phyloP scores from a whole-genome alignment of 2,797 vertebrate species.

The Diceros bicornis region DNA sequence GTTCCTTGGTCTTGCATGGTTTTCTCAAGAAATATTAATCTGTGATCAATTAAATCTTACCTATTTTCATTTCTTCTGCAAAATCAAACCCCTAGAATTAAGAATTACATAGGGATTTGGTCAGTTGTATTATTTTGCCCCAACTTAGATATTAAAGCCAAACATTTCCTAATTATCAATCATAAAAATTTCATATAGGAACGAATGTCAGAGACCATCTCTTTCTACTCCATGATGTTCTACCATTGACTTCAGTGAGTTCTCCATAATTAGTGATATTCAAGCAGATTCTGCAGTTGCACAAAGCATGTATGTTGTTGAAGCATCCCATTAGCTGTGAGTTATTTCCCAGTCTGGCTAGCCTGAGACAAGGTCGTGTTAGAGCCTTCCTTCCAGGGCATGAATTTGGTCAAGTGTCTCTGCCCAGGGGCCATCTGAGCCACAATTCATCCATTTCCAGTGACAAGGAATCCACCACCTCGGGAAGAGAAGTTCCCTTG shows the following conservation, averaged over 20 bases:
- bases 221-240: too few relatives aligned
- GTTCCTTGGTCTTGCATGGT: not conserved
- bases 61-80: conserved; percentile 34
- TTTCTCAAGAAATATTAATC: conserved; percentile 40
- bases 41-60: conserved; percentile 19
- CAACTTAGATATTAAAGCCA: not conserved
- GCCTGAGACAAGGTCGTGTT: not conserved
- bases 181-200: not conserved
- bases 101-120: not conserved
- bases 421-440: not conserved
- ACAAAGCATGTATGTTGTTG: not conserved
- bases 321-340: not conserved
- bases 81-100: conserved; percentile 47
- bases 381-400: not conserved
- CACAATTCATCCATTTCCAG: not conserved
- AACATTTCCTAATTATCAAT: conserved; percentile 7
- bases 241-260: not conserved
- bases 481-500: not conserved
- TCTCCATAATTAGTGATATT: not conserved
- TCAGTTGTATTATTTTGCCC: not conserved
- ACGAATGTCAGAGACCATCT: not conserved
- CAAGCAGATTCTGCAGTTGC: not conserved
- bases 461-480: not conserved
- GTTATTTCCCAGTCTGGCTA: not conserved
- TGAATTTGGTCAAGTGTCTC: not conserved